A percentile compares a stretch with the other conserved stretches of the same genome.
These are phyloP conservation scores for Myiagra hebetior DNA, from an alignment of 2,113 vertebrate species.

Conservation along the genomic window DNA sequence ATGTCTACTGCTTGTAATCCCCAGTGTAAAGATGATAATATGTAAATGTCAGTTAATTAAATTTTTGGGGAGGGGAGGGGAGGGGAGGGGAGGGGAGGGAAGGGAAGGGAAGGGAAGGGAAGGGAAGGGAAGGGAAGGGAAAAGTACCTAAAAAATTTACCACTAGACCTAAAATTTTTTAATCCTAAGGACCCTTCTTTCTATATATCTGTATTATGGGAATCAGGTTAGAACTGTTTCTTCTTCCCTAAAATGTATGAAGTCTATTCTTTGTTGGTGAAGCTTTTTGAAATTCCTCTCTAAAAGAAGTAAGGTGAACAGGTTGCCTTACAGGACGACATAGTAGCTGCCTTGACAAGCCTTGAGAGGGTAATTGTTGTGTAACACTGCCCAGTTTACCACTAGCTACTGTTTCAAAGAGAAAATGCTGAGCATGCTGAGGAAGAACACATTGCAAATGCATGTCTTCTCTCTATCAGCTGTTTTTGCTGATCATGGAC, in stretches of 20 bases:
- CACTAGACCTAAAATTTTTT: background rate
- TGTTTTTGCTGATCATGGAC: slow-evolving; percentile 18
- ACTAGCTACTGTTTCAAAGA: background rate
- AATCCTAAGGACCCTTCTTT: background rate
- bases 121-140: no score
- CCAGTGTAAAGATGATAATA: background rate
- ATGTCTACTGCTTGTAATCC: background rate
- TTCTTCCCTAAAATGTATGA: background rate
- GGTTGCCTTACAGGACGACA: background rate
- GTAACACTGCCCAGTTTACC: background rate
- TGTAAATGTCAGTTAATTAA: background rate
- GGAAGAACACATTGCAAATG: background rate
- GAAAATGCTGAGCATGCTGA: slow-evolving; percentile 10
- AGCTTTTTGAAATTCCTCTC: background rate
- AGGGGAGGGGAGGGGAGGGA: no score
- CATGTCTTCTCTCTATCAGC: background rate
- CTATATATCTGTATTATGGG: background rate
- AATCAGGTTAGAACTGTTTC: background rate
- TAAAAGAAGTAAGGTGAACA: background rate
- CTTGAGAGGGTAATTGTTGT: background rate
- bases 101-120: no score
- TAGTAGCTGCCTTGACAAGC: background rate
- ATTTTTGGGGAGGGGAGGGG: background rate
- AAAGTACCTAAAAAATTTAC: background rate
- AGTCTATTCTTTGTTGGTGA: rapidly evolving